Base-by-base conservation (phyloP, 2,797 vertebrate species). In the Falco rusticolus region DNA sequence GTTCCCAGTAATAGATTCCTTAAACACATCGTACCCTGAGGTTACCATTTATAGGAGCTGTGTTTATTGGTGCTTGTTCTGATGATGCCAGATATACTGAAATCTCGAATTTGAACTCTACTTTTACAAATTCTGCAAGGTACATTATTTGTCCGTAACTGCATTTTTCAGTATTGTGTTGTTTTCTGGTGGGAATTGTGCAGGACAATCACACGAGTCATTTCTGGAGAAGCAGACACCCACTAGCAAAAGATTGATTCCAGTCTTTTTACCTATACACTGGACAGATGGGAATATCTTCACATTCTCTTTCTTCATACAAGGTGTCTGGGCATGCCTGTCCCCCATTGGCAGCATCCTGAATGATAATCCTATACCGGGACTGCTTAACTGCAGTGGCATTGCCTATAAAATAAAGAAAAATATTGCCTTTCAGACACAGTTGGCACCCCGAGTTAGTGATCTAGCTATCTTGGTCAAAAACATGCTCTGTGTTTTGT, bases 291-390 rank as follows among this genome's bases (percentile, higher is more conserved):
- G 98, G 98, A 89, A 98, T 92, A 68, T 98, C 98, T 97, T 99
- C 99, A 98, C 99, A 99, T 54, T 99, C 99, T 92, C 99, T 98
- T 94, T 99, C 99, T 94, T 99, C 99, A 84, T 98, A 99, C 90
- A 99, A 97, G 6, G 99, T 99, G 97, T 99, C 99, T 0, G 99
- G 99, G 93, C 99, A 99, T 34, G 99, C 98, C 79, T 99, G 99
- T 83, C 99, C 99, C 91, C 99, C 98, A 75, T 96, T 98, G 87
- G 98, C 97, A 88, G 99, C 94, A 84, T 98, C 98, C 95, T 99
- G 99, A 96, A 99, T 57, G 56, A 99, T 96, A 95, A 98, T 99
- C 95, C 99, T 98, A 87, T 99, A 99, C 59, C 99, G 98, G 70
- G 99, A 99, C 97, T 99, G 99, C 53, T 98, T 98, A 85, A 98